These are phyloP conservation scores for Asteroscopus sphinx DNA, from an alignment of 2,888 invertebrate genomes.

Conservation along the genomic window DNA sequence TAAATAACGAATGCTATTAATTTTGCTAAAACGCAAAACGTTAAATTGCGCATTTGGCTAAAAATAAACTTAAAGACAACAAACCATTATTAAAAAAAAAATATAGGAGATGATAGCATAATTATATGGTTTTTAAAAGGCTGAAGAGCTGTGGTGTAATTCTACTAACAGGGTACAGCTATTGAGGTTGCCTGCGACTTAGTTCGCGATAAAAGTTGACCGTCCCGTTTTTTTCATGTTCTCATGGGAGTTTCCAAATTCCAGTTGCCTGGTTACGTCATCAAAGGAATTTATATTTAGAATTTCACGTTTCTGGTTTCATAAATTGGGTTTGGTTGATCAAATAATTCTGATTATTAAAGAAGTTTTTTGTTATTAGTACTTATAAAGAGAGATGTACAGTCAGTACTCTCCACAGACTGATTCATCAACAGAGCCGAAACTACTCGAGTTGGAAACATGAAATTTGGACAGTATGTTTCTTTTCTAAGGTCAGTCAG, in stretches of 20 bases:
- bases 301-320: neutral
- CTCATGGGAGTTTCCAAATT: slow-evolving; percentile 8
- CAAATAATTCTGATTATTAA: neutral
- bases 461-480: too few species aligned
- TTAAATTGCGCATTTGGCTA: neutral
- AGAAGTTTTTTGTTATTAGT: neutral
- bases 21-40: neutral
- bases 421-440: too few species aligned
- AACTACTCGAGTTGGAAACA: too few species aligned
- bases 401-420: too few species aligned
- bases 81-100: slow-evolving; percentile 7
- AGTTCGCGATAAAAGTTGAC: slow-evolving; percentile 14
- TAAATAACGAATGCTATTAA: neutral
- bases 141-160: slow-evolving; percentile 9
- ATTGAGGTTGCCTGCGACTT: slow-evolving; percentile 8
- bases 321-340: neutral
- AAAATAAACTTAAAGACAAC: neutral
- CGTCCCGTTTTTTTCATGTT: slow-evolving; percentile 5
- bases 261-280: neutral
- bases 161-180: slow-evolving; percentile 14
- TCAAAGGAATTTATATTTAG: slow-evolving; percentile 9
- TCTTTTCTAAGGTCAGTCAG: too few species aligned
- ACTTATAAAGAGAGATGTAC: too few species aligned
- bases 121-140: slow-evolving; percentile 23
- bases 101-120: slow-evolving; percentile 8